A percentile compares a stretch with the other conserved stretches of the same genome.
phyloP scores from a whole-genome alignment of 2,888 invertebrate genomes.

The Rhingia rostrata region DNA sequence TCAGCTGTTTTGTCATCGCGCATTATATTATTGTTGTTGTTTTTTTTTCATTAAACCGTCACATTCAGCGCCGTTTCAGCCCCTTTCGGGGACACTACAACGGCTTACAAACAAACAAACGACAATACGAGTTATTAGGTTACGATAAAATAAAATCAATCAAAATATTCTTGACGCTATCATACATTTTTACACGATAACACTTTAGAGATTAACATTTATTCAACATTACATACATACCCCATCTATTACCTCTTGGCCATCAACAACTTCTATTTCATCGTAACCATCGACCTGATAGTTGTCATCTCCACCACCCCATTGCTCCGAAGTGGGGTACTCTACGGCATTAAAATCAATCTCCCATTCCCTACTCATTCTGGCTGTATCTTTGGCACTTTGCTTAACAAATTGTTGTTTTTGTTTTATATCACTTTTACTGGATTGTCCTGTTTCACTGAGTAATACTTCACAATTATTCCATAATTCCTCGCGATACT shows the following conservation, averaged over 20 bases:
- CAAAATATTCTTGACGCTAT: conserved; percentile 6
- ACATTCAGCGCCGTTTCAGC: no score
- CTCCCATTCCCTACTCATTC: conserved; percentile 75
- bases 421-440: conserved; percentile 33
- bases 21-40: no score
- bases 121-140: neutral
- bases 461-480: conserved; percentile 33
- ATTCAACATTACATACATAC: conserved; percentile 41
- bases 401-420: conserved; percentile 35
- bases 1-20: no score
- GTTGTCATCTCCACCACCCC: conserved; percentile 10
- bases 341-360: conserved; percentile 81
- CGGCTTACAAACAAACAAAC: conserved; percentile 37
- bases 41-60: no score
- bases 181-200: neutral
- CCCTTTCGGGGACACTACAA: neutral
- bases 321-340: conserved; percentile 76
- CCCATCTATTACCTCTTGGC: conserved; percentile 79
- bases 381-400: conserved; percentile 49
- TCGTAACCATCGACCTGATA: conserved; percentile 68
- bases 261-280: conserved; percentile 80
- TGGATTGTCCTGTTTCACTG: conserved; percentile 27
- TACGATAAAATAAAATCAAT: conserved; percentile 34
- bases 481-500: conserved; percentile 79
- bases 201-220: neutral